Evolutionary conservation across 2,888 invertebrate genomes (phyloP), one percentile per base, ranked within the genome.

Genomic region (Endotricha flammealis): DNA sequence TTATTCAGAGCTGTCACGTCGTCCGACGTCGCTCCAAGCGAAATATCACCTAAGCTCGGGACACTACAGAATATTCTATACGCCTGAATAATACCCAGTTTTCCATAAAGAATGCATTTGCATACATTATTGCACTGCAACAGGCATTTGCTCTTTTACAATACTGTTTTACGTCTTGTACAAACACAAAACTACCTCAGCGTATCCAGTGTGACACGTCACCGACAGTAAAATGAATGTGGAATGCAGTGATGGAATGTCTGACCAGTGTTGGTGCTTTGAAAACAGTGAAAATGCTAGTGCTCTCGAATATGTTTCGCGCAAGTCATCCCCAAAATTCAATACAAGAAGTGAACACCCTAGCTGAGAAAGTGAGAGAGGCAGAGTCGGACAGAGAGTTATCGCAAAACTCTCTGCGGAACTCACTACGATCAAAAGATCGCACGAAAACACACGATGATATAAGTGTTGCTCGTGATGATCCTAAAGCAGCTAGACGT

Each of bases 201-300:
- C 48, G 49, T 48, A 46, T 58, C 46, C 51, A 73, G 72, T 60
- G 60, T 51, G 46, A 49, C 46, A 48, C 51, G 43, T 54, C 45
- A 45, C 49, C 50, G 44, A 53, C 63, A 53, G 65, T 69, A 77
- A 72, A 67, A 74, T 74, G 69, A 75, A 70, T 67, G 69, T 71
- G 80, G 80, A 81, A 80, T 82, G 79, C 80, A 83, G 85, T 83
- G 81, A 85, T 85, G 85, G 85, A 86, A 81, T 81, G 72, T 78
- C 69, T 85, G 62, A 78, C 70, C 53, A 73, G 77, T 62, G 66
- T 70, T 44, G 62, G 74, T 66, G 75, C 82, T 47, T 65, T 83
- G 55, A 81, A 77, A 75, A 77, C 77, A 55, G 77, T 86, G 71
- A 86, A 85, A 82, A 86, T 86, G 86, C 73, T 85, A 60, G 86